Evolutionary conservation across 2,797 vertebrate genomes (phyloP), one percentile per base, ranked within the genome.

Genomic region (Xenentodon cancila): DNA sequence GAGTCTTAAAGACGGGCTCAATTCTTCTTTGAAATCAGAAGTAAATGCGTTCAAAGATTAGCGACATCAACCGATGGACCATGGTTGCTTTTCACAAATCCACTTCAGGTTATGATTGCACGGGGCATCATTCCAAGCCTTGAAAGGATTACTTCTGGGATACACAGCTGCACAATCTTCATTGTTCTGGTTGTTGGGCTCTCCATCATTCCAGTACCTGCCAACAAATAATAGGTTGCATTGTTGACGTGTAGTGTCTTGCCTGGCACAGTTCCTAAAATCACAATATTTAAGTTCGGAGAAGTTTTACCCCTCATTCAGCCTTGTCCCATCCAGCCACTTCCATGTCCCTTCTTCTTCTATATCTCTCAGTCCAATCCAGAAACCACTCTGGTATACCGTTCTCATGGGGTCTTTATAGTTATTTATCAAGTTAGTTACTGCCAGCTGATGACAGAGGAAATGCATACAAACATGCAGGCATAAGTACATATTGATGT

Each of bases 111-210:
- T 1, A 45, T 71, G 20, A 51, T 0, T 19, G 72, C 91, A 93
- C 6, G 86, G 81, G 15, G 76, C 90, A 53, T 93, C 92, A 30
- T 93, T 93, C 93, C 93, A 93, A 21, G 75, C 27, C 16, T 67
- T 75, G 22, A 89, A 82, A 17, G 79, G 84, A 66, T 91, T 85
- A 1, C 0, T 0, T 52, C 53, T 71, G 30, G 88, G 86, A 75
- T 88, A 91, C 1, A 56, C 17, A 1, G 88, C 92, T 22, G 68
- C 91, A 70, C 92, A 93, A 64, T 93, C 90, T 55, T 92, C 92
- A 25, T 72, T 56, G 4, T 30, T 6, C 0, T 0, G 0, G 32
- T 92, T 44, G 59, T 89, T 90, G 30, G 91, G 90, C 53, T 89
- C 87, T 9, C 85, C 84, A 1, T 48, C 3, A 9, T 75, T 72